These are phyloP conservation scores for Neomorphus geoffroyi DNA, from an alignment of 2,797 vertebrate species.

Conservation along the genomic window DNA sequence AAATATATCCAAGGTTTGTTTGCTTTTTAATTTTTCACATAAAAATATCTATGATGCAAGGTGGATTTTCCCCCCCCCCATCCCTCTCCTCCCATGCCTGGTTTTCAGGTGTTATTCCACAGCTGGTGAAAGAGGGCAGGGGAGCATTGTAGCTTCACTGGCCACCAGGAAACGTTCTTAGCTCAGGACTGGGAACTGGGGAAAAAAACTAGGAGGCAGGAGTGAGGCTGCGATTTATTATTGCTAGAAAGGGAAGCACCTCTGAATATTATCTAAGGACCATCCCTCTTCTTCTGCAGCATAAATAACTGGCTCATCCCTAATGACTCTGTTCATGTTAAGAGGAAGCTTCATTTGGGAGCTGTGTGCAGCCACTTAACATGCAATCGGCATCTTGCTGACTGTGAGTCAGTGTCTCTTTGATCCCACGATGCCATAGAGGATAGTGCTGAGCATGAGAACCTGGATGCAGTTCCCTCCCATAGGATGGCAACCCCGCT, in stretches of 20 bases:
- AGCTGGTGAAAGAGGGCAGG: not conserved
- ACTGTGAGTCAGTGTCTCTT: not conserved
- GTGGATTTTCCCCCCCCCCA: not conserved
- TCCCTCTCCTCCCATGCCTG: not conserved
- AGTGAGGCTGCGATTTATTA: not conserved
- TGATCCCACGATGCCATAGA: not conserved
- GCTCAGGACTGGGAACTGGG: not conserved
- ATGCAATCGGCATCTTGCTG: conserved; percentile 2
- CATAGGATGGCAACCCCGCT: not conserved
- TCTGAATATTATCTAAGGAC: not conserved
- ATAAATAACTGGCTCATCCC: not conserved
- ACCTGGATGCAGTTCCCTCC: not conserved
- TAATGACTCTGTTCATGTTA: not conserved
- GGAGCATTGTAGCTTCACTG: not conserved
- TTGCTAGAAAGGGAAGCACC: not conserved
- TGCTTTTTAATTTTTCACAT: not conserved
- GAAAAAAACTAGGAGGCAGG: not conserved
- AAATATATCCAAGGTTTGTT: not conserved
- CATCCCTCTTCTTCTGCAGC: not conserved
- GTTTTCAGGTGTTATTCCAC: not conserved
- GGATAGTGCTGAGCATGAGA: not conserved
- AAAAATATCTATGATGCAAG: not conserved
- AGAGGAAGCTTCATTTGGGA: not conserved
- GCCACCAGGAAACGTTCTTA: not conserved
- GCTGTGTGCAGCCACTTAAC: conserved; percentile 4